Evolutionary conservation across 2,797 vertebrate species (phyloP), one percentile per base, ranked within the genome.

Genomic region (Enteromius thamalakanensis): DNA sequence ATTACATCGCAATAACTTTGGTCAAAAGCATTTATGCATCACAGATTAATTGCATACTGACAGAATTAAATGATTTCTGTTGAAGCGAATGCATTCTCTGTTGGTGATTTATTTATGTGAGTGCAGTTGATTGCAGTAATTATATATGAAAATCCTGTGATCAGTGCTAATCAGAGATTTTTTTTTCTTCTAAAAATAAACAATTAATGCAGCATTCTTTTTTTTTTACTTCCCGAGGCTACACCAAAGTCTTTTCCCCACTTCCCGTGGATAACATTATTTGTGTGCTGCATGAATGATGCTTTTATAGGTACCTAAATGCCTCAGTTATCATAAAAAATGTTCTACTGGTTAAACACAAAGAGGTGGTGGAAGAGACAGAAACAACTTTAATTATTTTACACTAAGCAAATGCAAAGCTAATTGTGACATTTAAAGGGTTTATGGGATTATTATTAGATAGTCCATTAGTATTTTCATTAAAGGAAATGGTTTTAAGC

Each of bases 61-160:
- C 21, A 2, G 58, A 74, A 47, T 71, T 72, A 74, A 72, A 49
- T 72, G 21, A 51, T 85, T 53, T 60, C 15, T 71, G 76, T n/a
- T 58, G 26, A n/a, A 45, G 40, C 70, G 77, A 67, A 47, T 49
- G 64, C 72, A 79, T n/a, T 69, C 47, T 81, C 84, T 89, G 86
- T 78, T 89, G 88, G 89, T 89, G 87, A 32, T 79, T 87, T 84
- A 80, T 79, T 65, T 81, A 51, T 3, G 21, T 51, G 58, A 51
- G 69, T 72, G 53, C 0, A 6, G 51, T 65, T 51, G 60, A 32
- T 78, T 65, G 42, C 60, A 78, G 42, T 45, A 78, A 78, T 78
- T 49, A 47, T 29, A 47, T 3, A 49, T 26, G 8, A 42, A 65
- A 65, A 21, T 37, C 12, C 55, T 72, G 26, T 60, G 53, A 72